These are phyloP conservation scores for Eupithecia vulgata DNA, from an alignment of 2,888 invertebrate species.

Conservation along the genomic window DNA sequence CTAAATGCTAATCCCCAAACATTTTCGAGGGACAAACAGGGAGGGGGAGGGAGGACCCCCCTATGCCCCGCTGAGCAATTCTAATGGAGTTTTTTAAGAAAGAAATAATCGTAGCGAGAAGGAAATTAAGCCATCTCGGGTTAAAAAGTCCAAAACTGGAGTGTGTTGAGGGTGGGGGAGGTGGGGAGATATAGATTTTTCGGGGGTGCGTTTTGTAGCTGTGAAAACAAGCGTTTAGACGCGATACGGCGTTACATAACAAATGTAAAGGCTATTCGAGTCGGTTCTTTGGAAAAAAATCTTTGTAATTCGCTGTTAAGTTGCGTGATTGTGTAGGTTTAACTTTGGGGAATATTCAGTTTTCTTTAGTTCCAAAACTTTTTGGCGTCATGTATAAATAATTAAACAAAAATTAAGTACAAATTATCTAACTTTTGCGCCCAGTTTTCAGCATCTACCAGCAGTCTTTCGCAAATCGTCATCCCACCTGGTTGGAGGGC, in stretches of 20 bases:
- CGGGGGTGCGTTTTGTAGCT: constrained; percentile 62
- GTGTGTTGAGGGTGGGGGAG: constrained; percentile 50
- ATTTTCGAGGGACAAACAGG: constrained; percentile 45
- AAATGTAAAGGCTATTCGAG: constrained; percentile 32
- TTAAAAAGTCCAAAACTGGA: constrained; percentile 76
- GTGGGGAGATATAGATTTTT: constrained; percentile 68
- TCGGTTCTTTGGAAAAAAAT: constrained; percentile 18
- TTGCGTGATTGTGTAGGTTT: background rate
- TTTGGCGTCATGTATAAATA: background rate
- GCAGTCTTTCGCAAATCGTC: too few relatives aligned
- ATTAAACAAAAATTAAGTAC: background rate
- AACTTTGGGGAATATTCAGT: background rate
- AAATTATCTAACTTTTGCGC: background rate
- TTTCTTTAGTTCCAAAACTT: background rate
- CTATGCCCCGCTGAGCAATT: constrained; percentile 53
- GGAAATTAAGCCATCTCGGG: constrained; percentile 81
- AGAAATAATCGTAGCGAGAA: constrained; percentile 67
- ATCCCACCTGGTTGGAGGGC: too few relatives aligned
- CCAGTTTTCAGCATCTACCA: too few relatives aligned
- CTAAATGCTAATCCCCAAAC: constrained; percentile 65
- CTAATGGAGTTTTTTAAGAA: constrained; percentile 74
- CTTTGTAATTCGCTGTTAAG: constrained; percentile 13
- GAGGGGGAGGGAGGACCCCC: constrained; percentile 33
- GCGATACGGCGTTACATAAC: constrained; percentile 50
- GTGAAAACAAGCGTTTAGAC: constrained; percentile 69